A percentile compares a stretch with the other conserved stretches of the same genome.
These are phyloP conservation scores for Heliothis virescens DNA, from an alignment of 1,140 invertebrate species.

Conservation along the genomic window DNA sequence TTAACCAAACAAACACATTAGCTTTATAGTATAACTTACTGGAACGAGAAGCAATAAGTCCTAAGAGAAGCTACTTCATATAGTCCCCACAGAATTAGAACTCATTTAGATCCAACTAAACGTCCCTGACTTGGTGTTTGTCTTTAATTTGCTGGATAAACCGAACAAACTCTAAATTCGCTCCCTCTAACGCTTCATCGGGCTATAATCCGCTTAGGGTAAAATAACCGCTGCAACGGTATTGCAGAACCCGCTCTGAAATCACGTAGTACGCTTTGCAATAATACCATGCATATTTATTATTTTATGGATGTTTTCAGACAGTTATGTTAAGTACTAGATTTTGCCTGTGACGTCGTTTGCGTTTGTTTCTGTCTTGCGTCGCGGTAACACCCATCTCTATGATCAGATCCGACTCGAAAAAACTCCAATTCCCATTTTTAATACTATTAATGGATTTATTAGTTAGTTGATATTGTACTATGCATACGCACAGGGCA, in stretches of 20 bases:
- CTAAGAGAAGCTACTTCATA: too few relatives aligned
- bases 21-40: too few relatives aligned
- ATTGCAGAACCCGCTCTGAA: background rate
- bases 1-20: too few relatives aligned
- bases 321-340: background rate
- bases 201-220: conserved; percentile 14
- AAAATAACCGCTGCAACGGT: conserved; percentile 5
- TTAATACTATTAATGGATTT: too few relatives aligned
- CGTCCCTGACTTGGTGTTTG: conserved; percentile 1
- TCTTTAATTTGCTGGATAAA: conserved; percentile 10
- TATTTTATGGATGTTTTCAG: background rate
- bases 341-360: too few relatives aligned
- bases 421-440: too few relatives aligned
- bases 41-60: too few relatives aligned
- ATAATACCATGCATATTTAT: conserved; percentile 25
- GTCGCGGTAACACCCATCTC: too few relatives aligned
- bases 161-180: background rate
- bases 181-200: background rate
- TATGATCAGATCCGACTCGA: too few relatives aligned
- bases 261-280: conserved; percentile 21
- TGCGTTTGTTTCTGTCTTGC: too few relatives aligned
- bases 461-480: too few relatives aligned
- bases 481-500: too few relatives aligned
- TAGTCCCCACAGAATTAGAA: background rate
- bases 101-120: background rate